phyloP scores from a whole-genome alignment of 2,888 invertebrate species.

The Conops quadrifasciatus region DNA sequence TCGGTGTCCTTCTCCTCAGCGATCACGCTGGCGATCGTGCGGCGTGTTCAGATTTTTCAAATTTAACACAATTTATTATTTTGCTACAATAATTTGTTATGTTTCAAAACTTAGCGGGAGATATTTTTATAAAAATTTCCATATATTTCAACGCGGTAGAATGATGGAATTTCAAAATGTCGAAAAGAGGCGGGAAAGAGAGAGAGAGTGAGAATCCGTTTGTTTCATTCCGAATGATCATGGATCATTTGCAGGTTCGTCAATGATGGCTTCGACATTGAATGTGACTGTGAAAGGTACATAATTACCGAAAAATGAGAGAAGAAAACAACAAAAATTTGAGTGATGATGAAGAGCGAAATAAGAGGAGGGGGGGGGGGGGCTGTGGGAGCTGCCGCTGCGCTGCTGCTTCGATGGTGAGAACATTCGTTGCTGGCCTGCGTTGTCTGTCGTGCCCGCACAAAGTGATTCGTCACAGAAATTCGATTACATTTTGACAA shows the following conservation, averaged over 20 bases:
- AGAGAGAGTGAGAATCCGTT: too few relatives aligned
- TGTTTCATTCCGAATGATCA: conserved; percentile 23
- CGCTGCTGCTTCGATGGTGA: too few relatives aligned
- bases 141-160: not conserved
- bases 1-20: not conserved
- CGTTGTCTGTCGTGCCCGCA: conserved; percentile 33
- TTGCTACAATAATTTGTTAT: conserved; percentile 37
- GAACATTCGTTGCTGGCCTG: too few relatives aligned
- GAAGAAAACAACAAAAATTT: not conserved
- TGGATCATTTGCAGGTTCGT: conserved; percentile 28
- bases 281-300: conserved; percentile 11
- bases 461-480: conserved; percentile 49
- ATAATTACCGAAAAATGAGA: conserved; percentile 9
- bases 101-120: conserved; percentile 39
- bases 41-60: conserved; percentile 1
- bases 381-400: not conserved
- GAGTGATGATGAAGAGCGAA: not conserved
- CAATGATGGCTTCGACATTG: conserved; percentile 18
- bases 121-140: conserved; percentile 1
- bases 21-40: conserved; percentile 11
- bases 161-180: not conserved
- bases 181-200: not conserved
- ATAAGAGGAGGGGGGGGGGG: not conserved
- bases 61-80: conserved; percentile 27
- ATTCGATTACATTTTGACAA: conserved; percentile 39